These are phyloP conservation scores for Apamea epomidion DNA, from an alignment of 2,888 invertebrate genomes.

Conservation along the genomic window DNA sequence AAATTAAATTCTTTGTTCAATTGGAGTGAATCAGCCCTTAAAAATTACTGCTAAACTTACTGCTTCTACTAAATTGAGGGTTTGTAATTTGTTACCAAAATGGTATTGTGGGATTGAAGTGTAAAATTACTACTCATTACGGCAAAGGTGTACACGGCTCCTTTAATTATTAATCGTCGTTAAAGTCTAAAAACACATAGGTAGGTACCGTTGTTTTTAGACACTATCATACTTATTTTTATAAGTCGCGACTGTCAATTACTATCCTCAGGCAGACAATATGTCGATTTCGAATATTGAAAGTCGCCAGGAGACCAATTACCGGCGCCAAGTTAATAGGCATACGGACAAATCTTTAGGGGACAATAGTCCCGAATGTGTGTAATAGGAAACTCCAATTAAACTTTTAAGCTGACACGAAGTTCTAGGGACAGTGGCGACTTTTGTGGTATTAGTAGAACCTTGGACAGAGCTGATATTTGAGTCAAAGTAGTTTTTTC, in stretches of 20 bases:
- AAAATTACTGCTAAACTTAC: not conserved
- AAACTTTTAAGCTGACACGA: conserved; percentile 32
- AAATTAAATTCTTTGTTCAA: not conserved
- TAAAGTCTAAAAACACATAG: not conserved
- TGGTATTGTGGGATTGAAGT: not conserved
- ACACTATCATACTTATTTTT: not conserved
- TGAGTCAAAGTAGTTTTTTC: not conserved
- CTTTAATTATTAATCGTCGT: not conserved
- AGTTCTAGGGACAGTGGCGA: conserved; percentile 1
- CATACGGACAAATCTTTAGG: conserved; percentile 9
- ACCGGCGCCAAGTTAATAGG: conserved; percentile 19
- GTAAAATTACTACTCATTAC: not conserved
- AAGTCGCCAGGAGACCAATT: conserved; percentile 21
- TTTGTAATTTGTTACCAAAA: not conserved
- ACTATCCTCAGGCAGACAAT: not conserved
- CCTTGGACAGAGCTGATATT: not conserved
- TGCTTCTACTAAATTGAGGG: not conserved
- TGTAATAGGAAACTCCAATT: conserved; percentile 22
- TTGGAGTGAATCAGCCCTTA: not conserved
- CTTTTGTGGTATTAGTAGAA: conserved; percentile 1
- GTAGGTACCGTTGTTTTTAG: not conserved
- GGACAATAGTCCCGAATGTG: conserved; percentile 19
- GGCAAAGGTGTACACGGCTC: not conserved
- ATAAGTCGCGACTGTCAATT: not conserved
- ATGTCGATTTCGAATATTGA: not conserved